phyloP scores from a whole-genome alignment of 2,797 vertebrate genomes.

The Sebastes iracundus region DNA sequence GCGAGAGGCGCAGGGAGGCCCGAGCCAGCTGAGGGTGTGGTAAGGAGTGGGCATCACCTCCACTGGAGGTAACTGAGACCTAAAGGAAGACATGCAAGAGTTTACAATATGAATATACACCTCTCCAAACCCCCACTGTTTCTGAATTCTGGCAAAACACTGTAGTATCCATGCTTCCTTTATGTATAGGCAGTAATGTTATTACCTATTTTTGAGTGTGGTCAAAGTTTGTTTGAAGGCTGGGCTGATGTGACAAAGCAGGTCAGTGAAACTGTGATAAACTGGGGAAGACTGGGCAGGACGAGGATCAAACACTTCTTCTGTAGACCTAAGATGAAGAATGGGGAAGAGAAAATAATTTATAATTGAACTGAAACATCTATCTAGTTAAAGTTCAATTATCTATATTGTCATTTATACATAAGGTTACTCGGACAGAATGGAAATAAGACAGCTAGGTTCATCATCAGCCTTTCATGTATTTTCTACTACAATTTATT shows the following conservation, averaged over 20 bases:
- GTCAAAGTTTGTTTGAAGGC: conserved; percentile 80
- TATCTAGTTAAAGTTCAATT: neutral
- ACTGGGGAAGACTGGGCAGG: conserved; percentile 77
- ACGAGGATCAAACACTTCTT: conserved; percentile 82
- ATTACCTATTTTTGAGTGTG: conserved; percentile 78
- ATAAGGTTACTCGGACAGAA: neutral
- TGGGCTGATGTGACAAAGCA: conserved; percentile 84
- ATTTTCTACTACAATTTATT: neutral
- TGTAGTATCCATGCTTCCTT: neutral
- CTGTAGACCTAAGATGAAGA: conserved; percentile 76
- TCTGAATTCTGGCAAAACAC: neutral
- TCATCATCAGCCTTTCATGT: neutral
- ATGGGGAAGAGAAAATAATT: neutral
- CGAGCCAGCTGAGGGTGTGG: conserved; percentile 82
- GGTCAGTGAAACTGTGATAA: conserved; percentile 83
- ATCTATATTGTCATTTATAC: neutral
- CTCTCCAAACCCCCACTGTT: neutral
- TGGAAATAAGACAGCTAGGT: neutral
- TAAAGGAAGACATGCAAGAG: conserved; percentile 28
- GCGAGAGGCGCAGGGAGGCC: conserved; percentile 75
- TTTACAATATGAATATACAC: neutral
- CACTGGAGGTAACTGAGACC: conserved; percentile 63
- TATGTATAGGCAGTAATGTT: neutral
- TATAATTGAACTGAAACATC: neutral
- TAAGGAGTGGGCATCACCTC: conserved; percentile 80